Evolutionary conservation across 2,797 vertebrate genomes (phyloP), one percentile per base, ranked within the genome.

Genomic region (Argentina silus): DNA sequence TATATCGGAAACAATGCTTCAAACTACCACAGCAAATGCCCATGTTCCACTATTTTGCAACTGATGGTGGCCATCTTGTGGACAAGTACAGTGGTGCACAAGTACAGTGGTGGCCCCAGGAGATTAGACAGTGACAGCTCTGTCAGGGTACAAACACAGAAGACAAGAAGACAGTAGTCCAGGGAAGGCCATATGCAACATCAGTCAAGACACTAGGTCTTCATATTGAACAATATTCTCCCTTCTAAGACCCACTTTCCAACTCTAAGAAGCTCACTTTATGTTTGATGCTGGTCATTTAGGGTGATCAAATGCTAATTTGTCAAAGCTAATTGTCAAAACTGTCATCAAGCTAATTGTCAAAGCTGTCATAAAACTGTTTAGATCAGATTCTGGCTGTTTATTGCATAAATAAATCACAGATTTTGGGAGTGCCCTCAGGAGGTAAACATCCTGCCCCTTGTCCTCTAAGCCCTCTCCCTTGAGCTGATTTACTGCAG

Each of bases 31-130:
- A 12, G 27, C 59, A 61, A 5, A n/a, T 27, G 14, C 8, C 63
- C 36, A 69, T n/a, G 44, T 50, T 23, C 21, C 48, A n/a, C 11
- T 55, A 17, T 48, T 76, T n/a, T 69, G 53, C 8, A 57, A 57
- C 56, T 73, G 56, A 63, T 71, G 72, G 77, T 74, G 70, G 81
- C 80, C 85, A 87, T 74, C 85, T 87, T 73, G 83, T 89, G 87
- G 87, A 81, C 70, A 80, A 9, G 73, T 76, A 50, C 42, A 71
- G 47, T n/a, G 50, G 14, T 21, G 9, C 66, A 44, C 27, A 27
- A 60, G n/a, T 45, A 19, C 45, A 8, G 15, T 23, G 19, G 27
- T 36, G 27, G 27, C 4, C 27, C 27, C 27, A 2, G 27, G 27
- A 36, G 27, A n/a, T n/a, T n/a, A n/a, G n/a, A n/a, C n/a, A n/a